phyloP scores from a whole-genome alignment of 2,797 vertebrate species.

The Eutrigla gurnardus region DNA sequence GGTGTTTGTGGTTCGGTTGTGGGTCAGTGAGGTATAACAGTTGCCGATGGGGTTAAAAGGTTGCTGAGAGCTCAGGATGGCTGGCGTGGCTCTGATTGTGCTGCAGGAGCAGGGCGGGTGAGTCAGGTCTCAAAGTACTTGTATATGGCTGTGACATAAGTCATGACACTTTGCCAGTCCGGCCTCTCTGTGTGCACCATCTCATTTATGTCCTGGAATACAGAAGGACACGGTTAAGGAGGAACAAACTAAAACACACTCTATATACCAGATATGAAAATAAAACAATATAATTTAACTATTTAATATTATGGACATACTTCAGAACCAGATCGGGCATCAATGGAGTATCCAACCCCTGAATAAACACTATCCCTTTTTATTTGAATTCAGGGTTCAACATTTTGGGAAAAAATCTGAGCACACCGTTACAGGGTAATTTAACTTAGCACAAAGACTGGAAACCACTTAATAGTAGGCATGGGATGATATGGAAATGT shows the following conservation, averaged over 20 bases:
- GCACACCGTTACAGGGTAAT: too few species aligned
- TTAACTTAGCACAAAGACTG: too few species aligned
- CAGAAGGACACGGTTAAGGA: neutral
- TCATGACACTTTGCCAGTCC: conserved; percentile 98
- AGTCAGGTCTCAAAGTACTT: conserved; percentile 99
- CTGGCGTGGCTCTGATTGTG: conserved; percentile 45
- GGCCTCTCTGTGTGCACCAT: conserved; percentile 96
- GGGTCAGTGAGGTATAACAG: conserved; percentile 63
- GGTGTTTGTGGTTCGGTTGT: conserved; percentile 13
- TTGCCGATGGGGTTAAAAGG: conserved; percentile 28
- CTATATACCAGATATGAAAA: neutral
- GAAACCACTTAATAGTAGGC: too few species aligned
- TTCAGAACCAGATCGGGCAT: neutral
- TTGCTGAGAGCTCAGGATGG: conserved; percentile 43
- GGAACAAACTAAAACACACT: neutral
- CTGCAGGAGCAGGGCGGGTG: conserved; percentile 28
- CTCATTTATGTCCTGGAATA: conserved; percentile 93
- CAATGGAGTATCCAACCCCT: neutral
- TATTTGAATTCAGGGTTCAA: too few species aligned
- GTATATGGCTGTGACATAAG: conserved; percentile 98
- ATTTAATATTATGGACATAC: too few species aligned
- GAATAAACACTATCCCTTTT: too few species aligned
- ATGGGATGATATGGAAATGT: too few species aligned
- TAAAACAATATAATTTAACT: too few species aligned
- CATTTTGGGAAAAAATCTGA: neutral